phyloP scores from a whole-genome alignment of 2,113 vertebrate species.

The Megaceryle maxima region DNA sequence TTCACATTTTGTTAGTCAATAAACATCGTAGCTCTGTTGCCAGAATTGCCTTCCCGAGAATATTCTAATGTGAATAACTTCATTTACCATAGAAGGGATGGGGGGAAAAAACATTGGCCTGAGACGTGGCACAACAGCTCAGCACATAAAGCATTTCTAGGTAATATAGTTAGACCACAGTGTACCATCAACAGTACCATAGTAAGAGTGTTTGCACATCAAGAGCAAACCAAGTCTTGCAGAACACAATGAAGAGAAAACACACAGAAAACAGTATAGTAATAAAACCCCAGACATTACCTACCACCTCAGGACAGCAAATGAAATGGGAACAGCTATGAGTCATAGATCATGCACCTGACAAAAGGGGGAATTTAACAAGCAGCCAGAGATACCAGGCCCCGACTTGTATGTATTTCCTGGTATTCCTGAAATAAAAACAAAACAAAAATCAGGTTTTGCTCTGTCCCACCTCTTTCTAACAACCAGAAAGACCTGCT shows the following conservation, averaged over 20 bases:
- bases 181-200: fast-evolving
- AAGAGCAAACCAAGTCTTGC: background rate
- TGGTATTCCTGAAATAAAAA: background rate
- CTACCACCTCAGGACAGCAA: background rate
- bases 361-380: background rate
- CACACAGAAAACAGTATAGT: background rate
- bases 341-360: background rate
- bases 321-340: background rate
- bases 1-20: background rate
- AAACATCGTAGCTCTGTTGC: background rate
- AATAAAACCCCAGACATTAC: background rate
- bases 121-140: background rate
- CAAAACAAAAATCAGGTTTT: background rate
- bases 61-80: background rate
- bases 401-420: background rate
- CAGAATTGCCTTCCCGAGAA: background rate
- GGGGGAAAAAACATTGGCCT: background rate
- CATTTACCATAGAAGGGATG: background rate
- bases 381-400: background rate
- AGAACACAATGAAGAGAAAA: background rate
- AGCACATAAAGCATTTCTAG: background rate
- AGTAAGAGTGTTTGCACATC: background rate
- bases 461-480: background rate
- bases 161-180: background rate
- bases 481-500: background rate